Base-by-base conservation (phyloP, 2,797 vertebrate genomes). In the Zenarchopterus dispar region DNA sequence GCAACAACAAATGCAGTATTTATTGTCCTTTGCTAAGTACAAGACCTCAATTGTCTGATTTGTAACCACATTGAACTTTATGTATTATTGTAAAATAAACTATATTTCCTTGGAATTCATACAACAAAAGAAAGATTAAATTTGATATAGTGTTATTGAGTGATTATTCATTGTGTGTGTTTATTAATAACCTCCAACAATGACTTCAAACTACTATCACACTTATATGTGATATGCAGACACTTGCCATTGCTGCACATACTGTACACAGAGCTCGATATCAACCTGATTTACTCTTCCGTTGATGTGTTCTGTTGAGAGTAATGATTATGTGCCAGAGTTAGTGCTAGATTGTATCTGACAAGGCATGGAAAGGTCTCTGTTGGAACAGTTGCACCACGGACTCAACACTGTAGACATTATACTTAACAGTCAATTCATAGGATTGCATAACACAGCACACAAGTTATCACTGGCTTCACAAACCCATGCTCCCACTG, bases 321-420 rank as follows among this genome's bases (percentile, higher is more conserved):
- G 66, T 92, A 93, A 92, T 87, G 92, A 94, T 93, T 92, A 91
- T 92, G 84, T 92, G 93, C 84, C 93, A 93, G 69, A 65, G 79
- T 80, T 77, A 66, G 78, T 87, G 85, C 83, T 88, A 87, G 91
- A 91, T 79, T 87, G 83, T 91, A 93, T 91, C 83, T 92, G 91
- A 93, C 88, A 84, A 79, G 77, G 81, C 73, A 77, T 84, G 83
- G 81, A 90, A 89, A 89, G 79, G 84, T 74, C 82, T 92, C 84
- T 76, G 72, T 65, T 91, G 72, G 75, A 88, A 90, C 87, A 90
- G 71, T 66, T 86, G 78, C 77, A 85, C 70, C 78, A 36, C 67
- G 62, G 72, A 73, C 68, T 77, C 58, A 71, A 66, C 73, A 67
- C 74, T 77, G 80, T 62, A 78, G 65, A 87, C 64, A 86, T 68